Conservation (phyloP, 2,113 vertebrate genomes). For the Panthera leo region DNA sequence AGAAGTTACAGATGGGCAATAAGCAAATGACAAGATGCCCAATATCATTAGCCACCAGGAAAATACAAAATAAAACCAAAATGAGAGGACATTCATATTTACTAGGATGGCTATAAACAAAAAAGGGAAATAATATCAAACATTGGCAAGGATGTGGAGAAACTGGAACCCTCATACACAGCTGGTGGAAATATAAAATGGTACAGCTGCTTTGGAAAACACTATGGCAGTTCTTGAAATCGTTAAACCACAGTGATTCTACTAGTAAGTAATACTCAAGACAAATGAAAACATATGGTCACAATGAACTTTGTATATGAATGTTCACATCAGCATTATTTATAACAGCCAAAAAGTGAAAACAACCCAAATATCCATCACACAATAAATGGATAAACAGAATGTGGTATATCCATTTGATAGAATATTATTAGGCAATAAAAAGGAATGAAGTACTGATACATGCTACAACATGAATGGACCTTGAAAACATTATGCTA, state of each 20-base stretch:
- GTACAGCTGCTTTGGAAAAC: not conserved
- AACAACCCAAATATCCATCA: conserved; percentile 21
- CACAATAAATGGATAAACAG: not conserved
- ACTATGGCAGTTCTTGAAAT: not conserved
- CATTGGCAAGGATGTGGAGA: not conserved
- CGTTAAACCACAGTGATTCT: not conserved
- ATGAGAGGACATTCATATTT: not conserved
- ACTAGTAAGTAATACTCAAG: not conserved
- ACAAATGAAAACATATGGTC: not conserved
- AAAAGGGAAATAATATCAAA: not conserved
- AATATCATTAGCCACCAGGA: not conserved
- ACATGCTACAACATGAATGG: not conserved
- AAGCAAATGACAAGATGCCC: conserved; percentile 8
- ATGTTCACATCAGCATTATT: not conserved
- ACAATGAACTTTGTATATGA: not conserved
- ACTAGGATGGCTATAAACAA: not conserved
- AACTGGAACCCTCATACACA: not conserved
- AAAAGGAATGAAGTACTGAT: conserved; percentile 17
- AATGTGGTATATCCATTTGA: not conserved
- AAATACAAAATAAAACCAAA: not conserved
- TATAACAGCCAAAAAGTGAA: not conserved
- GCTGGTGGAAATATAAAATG: not conserved
- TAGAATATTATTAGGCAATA: not conserved
- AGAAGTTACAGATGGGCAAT: not conserved
- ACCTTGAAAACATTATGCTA: not conserved